Evolutionary conservation across 1,140 invertebrate genomes (phyloP).

Genomic region (Lordiphosa mommai): DNA sequence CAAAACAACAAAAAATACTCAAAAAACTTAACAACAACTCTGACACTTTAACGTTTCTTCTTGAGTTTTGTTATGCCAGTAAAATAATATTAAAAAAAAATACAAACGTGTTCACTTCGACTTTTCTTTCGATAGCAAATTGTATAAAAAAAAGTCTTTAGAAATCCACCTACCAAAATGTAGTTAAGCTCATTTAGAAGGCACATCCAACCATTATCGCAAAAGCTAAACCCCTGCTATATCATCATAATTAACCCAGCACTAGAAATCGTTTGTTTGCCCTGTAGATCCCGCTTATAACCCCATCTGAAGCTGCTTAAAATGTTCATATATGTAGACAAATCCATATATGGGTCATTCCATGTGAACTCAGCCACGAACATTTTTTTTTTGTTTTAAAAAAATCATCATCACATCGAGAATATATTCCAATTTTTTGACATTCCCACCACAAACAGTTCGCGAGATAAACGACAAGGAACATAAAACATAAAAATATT

Average conservation of each 20-base stretch:
- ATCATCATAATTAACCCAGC: conserved; percentile 11
- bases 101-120: conserved; percentile 40
- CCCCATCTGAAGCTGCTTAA: too few species aligned
- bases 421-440: too few species aligned
- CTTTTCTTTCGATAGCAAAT: conserved; percentile 42
- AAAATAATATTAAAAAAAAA: conserved; percentile 7
- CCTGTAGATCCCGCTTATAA: too few species aligned
- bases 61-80: conserved; percentile 50
- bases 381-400: too few species aligned
- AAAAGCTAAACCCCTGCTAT: neutral
- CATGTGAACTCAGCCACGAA: too few species aligned
- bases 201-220: conserved; percentile 26
- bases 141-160: conserved; percentile 46
- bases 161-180: conserved; percentile 14
- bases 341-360: too few species aligned
- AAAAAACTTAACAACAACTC: conserved; percentile 25
- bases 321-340: too few species aligned
- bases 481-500: too few species aligned
- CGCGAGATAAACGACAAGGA: too few species aligned
- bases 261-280: too few species aligned
- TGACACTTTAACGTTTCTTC: conserved; percentile 45
- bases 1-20: conserved; percentile 9
- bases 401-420: too few species aligned
- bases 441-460: too few species aligned
- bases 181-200: conserved; percentile 49